Evolutionary conservation across 92 coral and sea anemone genomes (phyloP).

Genomic region (Actinernus sp.): DNA sequence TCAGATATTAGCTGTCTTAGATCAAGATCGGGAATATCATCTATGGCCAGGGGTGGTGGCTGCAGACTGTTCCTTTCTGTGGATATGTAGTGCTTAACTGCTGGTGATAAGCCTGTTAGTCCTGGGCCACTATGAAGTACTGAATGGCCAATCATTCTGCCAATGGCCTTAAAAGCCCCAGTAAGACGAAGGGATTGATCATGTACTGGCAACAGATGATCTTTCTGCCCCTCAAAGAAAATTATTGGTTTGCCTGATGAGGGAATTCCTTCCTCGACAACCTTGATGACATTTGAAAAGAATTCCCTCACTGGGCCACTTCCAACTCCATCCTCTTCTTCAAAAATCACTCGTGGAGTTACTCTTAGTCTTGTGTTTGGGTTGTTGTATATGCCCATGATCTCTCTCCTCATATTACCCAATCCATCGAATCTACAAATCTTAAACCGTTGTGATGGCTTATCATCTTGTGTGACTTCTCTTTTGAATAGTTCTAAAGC

Average conservation of each 20-base stretch:
- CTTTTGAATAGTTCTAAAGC: no score
- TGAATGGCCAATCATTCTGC: constrained; percentile 59
- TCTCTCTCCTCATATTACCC: constrained; percentile 33
- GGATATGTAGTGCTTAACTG: constrained; percentile 47
- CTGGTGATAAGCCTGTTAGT: constrained; percentile 43
- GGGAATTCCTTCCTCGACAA: constrained; percentile 41
- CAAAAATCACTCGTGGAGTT: constrained; percentile 42
- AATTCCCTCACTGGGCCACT: constrained; percentile 38
- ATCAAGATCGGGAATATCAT: constrained; percentile 55
- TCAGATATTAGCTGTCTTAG: constrained; percentile 33
- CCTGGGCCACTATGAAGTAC: constrained; percentile 68
- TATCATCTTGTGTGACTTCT: no score
- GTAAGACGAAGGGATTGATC: constrained; percentile 46
- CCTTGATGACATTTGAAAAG: no score
- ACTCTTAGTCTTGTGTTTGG: constrained; percentile 42
- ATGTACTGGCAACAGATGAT: constrained; percentile 54
- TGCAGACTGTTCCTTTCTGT: constrained; percentile 9
- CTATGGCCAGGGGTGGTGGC: constrained; percentile 35
- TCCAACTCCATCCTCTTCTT: constrained; percentile 66
- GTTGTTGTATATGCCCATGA: constrained; percentile 56
- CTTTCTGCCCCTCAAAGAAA: constrained; percentile 61
- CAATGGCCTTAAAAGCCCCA: constrained; percentile 56
- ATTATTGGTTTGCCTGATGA: constrained; percentile 40
- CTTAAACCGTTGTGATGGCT: constrained; percentile 39
- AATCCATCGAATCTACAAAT: constrained; percentile 44